Evolutionary conservation across 1,140 invertebrate species (phyloP), one percentile per base, ranked within the genome.

Genomic region (Drosophila suzukii): DNA sequence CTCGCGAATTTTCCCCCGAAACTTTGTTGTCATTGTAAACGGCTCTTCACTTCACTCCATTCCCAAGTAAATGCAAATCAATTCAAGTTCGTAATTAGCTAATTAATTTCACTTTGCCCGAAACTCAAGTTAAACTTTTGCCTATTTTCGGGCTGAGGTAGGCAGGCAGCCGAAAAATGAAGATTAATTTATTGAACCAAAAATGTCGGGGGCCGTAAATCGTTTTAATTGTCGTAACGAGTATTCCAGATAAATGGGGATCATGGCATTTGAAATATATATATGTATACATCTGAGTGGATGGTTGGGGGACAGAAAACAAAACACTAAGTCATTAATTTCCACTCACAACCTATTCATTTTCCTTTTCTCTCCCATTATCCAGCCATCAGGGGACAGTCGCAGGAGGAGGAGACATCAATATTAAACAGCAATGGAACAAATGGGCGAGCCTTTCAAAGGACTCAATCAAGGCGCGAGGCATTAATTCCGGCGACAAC

Each of bases 321-420:
- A 84, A 89, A 89, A 89, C 77, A 81, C 76, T 83, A 68, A 79
- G 53, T 89, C 80, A 89, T 89, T 89, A 89, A 89, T 89, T 88
- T 71, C 65, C 57, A 75, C 56, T 78, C 51, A 60, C 80, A 66
- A 57, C 72, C 61, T 57, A 72, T 81, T 72, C 60, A 53, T 66
- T 73, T 54, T 72, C 43, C 74, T 27, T 61, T 47, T 44, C 49
- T 70, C 34, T 50, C n/a, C 53, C 24, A 68, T 60, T 70, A 51
- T 55, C 49, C 27, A 73, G 81, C 50, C 53, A 55, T 36, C 58
- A 41, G 49, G 47, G 73, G 49, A 36, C 55, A 50, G 47, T 49
- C 75, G 56, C 61, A 49, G 27, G 27, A 27, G 27, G 27, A 27
- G 58, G 49, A 60, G 57, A 67, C 77, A 83, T 75, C 80, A 67